These are phyloP conservation scores for Sphenopsis melanotis DNA, from an alignment of 2,797 vertebrate genomes.

Conservation along the genomic window DNA sequence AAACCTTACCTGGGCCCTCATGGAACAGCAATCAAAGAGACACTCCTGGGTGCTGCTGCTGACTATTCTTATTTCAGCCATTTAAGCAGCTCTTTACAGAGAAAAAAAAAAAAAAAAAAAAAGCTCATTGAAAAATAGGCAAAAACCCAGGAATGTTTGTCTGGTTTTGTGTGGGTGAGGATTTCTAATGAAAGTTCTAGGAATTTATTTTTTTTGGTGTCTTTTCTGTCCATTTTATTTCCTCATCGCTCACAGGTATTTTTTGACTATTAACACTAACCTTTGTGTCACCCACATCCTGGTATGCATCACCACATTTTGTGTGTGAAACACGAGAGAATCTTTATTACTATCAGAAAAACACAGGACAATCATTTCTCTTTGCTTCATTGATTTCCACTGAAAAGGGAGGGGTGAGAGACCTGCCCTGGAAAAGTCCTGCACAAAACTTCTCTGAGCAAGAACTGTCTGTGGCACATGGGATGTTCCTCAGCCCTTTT, in stretches of 20 bases:
- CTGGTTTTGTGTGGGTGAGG: not conserved
- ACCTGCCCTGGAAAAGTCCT: not conserved
- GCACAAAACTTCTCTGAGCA: not conserved
- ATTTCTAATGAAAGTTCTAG: not conserved
- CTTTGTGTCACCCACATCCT: conserved; percentile 32
- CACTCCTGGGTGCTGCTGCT: not conserved
- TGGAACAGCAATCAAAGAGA: not conserved
- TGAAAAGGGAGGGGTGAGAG: not conserved
- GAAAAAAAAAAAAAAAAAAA: no score
- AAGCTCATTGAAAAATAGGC: not conserved
- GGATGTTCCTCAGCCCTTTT: not conserved
- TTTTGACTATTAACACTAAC: not conserved
- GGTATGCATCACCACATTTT: not conserved
- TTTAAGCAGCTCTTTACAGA: not conserved
- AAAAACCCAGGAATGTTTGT: not conserved
- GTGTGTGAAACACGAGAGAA: not conserved
- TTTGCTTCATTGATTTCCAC: not conserved
- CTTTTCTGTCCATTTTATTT: not conserved
- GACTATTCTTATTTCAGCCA: not conserved
- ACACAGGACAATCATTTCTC: not conserved
- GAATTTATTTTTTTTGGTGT: not conserved
- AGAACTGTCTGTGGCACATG: not conserved
- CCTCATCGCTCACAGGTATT: not conserved
- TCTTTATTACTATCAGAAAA: not conserved
- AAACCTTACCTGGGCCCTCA: not conserved